Base-by-base conservation (phyloP, 2,888 invertebrate genomes). In the Isoperla grammatica region DNA sequence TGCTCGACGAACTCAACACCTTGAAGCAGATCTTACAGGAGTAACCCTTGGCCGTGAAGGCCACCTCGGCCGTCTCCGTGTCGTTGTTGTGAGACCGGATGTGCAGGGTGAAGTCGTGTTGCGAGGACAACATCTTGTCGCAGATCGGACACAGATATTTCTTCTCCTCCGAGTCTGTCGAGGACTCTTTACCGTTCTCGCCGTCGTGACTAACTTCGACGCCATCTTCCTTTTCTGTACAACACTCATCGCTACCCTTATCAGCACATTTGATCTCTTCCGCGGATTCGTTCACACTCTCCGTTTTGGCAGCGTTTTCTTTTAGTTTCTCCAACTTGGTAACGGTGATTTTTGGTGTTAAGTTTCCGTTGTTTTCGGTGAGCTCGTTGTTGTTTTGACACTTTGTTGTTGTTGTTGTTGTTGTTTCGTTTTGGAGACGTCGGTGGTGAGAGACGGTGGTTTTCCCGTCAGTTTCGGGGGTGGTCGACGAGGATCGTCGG, bases 1-100 rank as follows among this genome's bases (percentile, higher is more conserved):
- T 89, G 64, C 86, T 87, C 67, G 86, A 85, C 5, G 89, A 90
- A 69, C 87, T 87, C 23, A 90, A 75, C 56, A 83, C 71, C 75
- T 90, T 86, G 65, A 78, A 77, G 72, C 87, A 87, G 63, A 85
- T 80, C 43, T 80, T 78, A 72, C 87, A 88, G 35, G 78, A 75
- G 71, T 81, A 82, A 8, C 73, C 77, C 69, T 79, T 78, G 55
- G 76, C 76, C 57, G 43, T 29, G 15, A 40, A 12, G n/a, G 37
- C 22, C 22, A 20, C 19, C 22, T 23, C 43, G 12, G n/a, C 49
- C 2, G 19, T 61, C 17, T 53, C 53, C 37, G 22, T 22, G 67
- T 78, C 77, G 70, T 80, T 81, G 71, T 83, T 83, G 74, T 83
- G 83, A 65, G 79, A 80, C 59, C 86, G 79, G 62, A 87, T 84